A percentile compares a stretch with the other conserved stretches of the same genome.
Conservation (phyloP, 2,888 invertebrate species). For the Melanchra persicariae region DNA sequence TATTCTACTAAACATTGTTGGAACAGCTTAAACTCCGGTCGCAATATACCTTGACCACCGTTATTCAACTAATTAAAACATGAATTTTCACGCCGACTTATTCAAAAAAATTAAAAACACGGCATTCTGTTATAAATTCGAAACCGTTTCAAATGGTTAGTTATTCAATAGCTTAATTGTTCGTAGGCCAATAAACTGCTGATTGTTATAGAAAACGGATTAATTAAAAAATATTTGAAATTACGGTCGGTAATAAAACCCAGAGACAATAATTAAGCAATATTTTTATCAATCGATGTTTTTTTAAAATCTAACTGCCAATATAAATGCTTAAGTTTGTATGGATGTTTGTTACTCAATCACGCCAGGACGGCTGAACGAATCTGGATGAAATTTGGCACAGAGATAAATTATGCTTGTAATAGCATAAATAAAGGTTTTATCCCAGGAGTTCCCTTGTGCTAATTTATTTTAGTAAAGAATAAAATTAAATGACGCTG, state of each 20-base stretch:
- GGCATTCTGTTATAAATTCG: slow-evolving; percentile 45
- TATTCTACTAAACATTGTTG: neutral
- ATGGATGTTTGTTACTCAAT: no score
- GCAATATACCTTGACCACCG: slow-evolving; percentile 15
- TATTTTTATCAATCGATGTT: neutral
- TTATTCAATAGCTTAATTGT: slow-evolving; percentile 51
- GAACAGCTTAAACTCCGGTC: neutral
- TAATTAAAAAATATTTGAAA: slow-evolving; percentile 5
- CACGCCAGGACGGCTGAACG: no score
- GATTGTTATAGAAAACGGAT: slow-evolving; percentile 37
- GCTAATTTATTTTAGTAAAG: no score
- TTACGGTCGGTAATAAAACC: slow-evolving; percentile 14
- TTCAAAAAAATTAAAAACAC: slow-evolving; percentile 20
- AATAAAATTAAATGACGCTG: no score
- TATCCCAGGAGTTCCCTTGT: no score
- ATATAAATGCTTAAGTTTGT: no score
- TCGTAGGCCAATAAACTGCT: slow-evolving; percentile 29
- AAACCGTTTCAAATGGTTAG: slow-evolving; percentile 54
- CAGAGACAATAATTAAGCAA: neutral
- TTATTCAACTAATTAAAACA: slow-evolving; percentile 45
- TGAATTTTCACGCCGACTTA: slow-evolving; percentile 41
- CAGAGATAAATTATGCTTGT: no score
- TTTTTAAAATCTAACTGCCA: neutral
- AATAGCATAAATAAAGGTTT: no score
- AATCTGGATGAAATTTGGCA: no score